Percentiles rank a stretch among this genome's conserved stretches.
Conservation (phyloP, 2,797 vertebrate genomes). For the Balearica regulorum region DNA sequence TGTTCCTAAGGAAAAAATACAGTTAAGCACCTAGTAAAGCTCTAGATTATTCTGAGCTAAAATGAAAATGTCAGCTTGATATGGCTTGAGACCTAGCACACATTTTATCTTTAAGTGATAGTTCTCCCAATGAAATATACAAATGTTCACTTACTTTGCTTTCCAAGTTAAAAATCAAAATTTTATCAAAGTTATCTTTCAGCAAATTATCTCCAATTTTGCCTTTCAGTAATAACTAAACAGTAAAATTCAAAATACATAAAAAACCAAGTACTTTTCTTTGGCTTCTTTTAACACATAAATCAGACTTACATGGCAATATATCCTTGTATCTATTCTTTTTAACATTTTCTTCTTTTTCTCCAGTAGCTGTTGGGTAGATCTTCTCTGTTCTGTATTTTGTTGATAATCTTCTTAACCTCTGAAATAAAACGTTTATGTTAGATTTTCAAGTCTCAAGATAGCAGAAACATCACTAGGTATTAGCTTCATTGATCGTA, state of each 20-base stretch:
- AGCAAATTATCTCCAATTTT: slow-evolving; percentile 15
- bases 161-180: background rate
- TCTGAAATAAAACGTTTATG: slow-evolving; percentile 76
- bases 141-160: background rate
- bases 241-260: background rate
- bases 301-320: slow-evolving; percentile 89
- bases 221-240: background rate
- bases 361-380: slow-evolving; percentile 93
- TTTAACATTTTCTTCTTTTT: slow-evolving; percentile 97
- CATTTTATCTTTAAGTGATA: background rate
- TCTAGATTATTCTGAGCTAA: background rate
- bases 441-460: slow-evolving; percentile 17
- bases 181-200: background rate
- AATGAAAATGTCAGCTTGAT: background rate
- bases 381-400: slow-evolving; percentile 98
- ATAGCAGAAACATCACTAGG: background rate
- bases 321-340: slow-evolving; percentile 99
- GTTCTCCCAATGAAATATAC: background rate
- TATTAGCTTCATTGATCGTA: background rate
- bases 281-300: background rate
- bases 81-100: background rate
- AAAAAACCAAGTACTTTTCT: background rate
- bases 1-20: background rate
- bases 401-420: slow-evolving; percentile 93
- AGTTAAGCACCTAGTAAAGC: background rate